Base-by-base conservation (phyloP, 2,888 invertebrate genomes). In the Clunio marinus region DNA sequence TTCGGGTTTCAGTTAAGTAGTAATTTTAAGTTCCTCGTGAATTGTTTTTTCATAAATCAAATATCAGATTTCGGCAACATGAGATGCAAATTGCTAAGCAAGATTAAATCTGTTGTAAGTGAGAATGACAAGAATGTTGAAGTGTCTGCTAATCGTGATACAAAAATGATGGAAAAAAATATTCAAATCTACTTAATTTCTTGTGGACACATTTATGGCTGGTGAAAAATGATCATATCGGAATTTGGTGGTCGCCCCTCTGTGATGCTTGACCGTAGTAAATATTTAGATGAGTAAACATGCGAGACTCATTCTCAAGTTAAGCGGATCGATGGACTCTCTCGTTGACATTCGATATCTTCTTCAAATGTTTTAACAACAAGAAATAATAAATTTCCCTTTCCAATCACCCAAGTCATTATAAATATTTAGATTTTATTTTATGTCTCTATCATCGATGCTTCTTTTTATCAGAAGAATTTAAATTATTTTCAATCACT, bases 31-130 rank as follows among this genome's bases (percentile, higher is more conserved):
- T n/a, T n/a, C n/a, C n/a, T n/a, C n/a, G n/a, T n/a, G n/a, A n/a
- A n/a, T n/a, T n/a, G 51, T 8, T 51, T 22, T 51, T 22, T 51
- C 51, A 22, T 51, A 17, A 51, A n/a, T 51, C 41, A 41, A 41
- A 41, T 10, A 51, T 51, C 51, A 22, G n/a, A 17, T 51, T 51
- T 51, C 51, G 17, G 51, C 51, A 51, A 51, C 22, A 17, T 22
- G 51, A 51, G 51, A 51, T 51, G 51, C 51, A 51, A 51, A 51
- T n/a, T 20, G 51, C 51, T 51, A 17, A 51, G 51, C 51, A 22
- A 17, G 51, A 17, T 51, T 17, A 22, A n/a, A n/a, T n/a, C n/a
- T n/a, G n/a, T 7, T 51, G 20, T 51, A 51, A 41, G 15, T 15
- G 41, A 41, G 41, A 41, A n/a, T 2, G 41, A 51, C 51, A 51